Evolutionary conservation across 2,797 vertebrate genomes (phyloP).

Genomic region (Sebastes vulpes): DNA sequence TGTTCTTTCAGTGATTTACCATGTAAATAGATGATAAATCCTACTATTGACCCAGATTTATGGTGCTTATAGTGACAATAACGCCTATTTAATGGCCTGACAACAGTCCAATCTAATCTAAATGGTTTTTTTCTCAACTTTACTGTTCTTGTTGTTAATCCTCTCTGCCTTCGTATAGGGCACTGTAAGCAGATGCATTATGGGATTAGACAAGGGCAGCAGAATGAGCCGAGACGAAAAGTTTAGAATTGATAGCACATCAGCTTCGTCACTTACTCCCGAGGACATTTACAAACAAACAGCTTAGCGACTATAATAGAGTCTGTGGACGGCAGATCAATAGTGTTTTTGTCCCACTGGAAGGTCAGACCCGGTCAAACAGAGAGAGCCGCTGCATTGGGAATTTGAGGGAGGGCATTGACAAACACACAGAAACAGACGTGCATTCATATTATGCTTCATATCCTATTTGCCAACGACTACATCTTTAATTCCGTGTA

Average conservation of each 20-base stretch:
- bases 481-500: slow-evolving; percentile 8
- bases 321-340: slow-evolving; percentile 59
- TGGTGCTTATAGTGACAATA: not conserved
- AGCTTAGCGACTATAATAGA: slow-evolving; percentile 62
- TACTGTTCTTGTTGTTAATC: not conserved
- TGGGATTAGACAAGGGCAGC: slow-evolving; percentile 9
- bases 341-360: slow-evolving; percentile 53
- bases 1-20: not conserved
- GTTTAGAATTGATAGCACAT: slow-evolving; percentile 38
- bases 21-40: not conserved
- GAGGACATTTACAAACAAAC: slow-evolving; percentile 62
- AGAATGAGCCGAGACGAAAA: not conserved
- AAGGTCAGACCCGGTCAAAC: slow-evolving; percentile 52
- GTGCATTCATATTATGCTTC: not conserved
- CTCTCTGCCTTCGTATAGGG: not conserved
- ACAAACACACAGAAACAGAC: not conserved
- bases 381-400: not conserved
- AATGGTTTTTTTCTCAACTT: not conserved
- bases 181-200: not conserved
- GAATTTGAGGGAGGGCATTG: not conserved
- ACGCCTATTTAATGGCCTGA: not conserved
- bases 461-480: slow-evolving; percentile 12
- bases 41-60: not conserved
- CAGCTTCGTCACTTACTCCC: slow-evolving; percentile 16
- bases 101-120: not conserved